A percentile compares a stretch with the other conserved stretches of the same genome.
Conservation (phyloP, 2,797 vertebrate species). For the Acanthopagrus latus region DNA sequence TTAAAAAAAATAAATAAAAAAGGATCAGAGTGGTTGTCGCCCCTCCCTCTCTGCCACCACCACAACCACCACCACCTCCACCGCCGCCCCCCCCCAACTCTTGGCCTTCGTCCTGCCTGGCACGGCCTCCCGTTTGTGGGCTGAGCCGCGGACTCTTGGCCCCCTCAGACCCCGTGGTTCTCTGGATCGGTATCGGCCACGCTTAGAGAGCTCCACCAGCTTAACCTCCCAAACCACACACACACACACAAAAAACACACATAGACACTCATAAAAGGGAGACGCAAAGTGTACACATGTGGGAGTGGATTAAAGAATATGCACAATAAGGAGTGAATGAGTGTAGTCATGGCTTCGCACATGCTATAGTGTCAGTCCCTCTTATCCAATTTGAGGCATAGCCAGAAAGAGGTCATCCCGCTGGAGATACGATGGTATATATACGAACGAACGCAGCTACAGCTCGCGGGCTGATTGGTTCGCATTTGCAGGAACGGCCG, state of each 20-base stretch:
- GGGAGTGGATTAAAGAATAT: slow-evolving; percentile 71
- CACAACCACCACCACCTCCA: background rate
- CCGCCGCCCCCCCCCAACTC: background rate
- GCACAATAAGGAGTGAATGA: slow-evolving; percentile 63
- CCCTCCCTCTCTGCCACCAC: slow-evolving; percentile 15
- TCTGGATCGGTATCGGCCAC: slow-evolving; percentile 69
- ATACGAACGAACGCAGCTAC: slow-evolving; percentile 34
- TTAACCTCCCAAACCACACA: slow-evolving; percentile 67
- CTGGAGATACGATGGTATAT: slow-evolving; percentile 45
- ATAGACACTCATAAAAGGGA: slow-evolving; percentile 24
- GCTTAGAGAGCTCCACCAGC: slow-evolving; percentile 60
- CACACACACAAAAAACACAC: slow-evolving; percentile 38
- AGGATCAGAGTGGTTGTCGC: slow-evolving; percentile 64
- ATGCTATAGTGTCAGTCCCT: slow-evolving; percentile 43
- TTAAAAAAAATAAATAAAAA: slow-evolving; percentile 51
- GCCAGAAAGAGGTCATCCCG: slow-evolving; percentile 63
- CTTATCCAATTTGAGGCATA: slow-evolving; percentile 55
- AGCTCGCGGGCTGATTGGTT: slow-evolving; percentile 34
- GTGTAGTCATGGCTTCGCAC: slow-evolving; percentile 49
- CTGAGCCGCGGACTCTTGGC: slow-evolving; percentile 62
- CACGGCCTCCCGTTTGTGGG: slow-evolving; percentile 57
- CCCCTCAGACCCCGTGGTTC: slow-evolving; percentile 58
- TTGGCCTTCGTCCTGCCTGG: slow-evolving; percentile 70
- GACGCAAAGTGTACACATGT: slow-evolving; percentile 52
- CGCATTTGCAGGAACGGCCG: background rate